Evolutionary conservation across 2,113 vertebrate genomes (phyloP).

Genomic region (Takifugu bimaculatus): DNA sequence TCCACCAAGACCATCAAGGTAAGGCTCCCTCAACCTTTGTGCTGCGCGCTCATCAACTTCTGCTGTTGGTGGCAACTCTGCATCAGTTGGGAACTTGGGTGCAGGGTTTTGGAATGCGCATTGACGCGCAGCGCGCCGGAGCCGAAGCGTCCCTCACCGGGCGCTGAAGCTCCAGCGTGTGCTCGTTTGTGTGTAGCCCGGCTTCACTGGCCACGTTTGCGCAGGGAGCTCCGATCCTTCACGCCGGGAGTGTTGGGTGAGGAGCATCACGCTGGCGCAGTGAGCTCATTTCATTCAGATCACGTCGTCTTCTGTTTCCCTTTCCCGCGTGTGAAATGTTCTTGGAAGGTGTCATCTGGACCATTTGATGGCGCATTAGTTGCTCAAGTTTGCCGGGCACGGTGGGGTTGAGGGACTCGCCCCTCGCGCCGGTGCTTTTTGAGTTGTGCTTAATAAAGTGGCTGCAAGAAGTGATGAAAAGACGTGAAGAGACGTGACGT

Average conservation of each 20-base stretch:
- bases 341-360: neutral
- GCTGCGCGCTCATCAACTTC: neutral
- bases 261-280: slow-evolving; percentile 45
- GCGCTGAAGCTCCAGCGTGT: no score
- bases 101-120: slow-evolving; percentile 42
- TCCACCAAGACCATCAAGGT: slow-evolving; percentile 83
- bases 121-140: slow-evolving; percentile 47
- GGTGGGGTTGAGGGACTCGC: slow-evolving; percentile 1
- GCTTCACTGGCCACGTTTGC: neutral
- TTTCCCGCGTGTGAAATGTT: neutral
- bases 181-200: neutral
- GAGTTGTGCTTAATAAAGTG: no score
- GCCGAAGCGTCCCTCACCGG: neutral
- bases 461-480: no score
- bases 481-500: no score
- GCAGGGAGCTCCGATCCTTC: neutral
- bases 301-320: slow-evolving; percentile 40
- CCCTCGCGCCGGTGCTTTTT: neutral
- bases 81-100: slow-evolving; percentile 35
- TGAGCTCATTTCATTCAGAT: slow-evolving; percentile 58
- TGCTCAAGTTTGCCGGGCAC: slow-evolving; percentile 22
- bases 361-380: no score
- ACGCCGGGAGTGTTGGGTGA: neutral
- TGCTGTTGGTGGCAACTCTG: neutral
- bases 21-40: slow-evolving; percentile 27